Base-by-base conservation (phyloP, 2,888 invertebrate species). In the Germaria angustata region DNA sequence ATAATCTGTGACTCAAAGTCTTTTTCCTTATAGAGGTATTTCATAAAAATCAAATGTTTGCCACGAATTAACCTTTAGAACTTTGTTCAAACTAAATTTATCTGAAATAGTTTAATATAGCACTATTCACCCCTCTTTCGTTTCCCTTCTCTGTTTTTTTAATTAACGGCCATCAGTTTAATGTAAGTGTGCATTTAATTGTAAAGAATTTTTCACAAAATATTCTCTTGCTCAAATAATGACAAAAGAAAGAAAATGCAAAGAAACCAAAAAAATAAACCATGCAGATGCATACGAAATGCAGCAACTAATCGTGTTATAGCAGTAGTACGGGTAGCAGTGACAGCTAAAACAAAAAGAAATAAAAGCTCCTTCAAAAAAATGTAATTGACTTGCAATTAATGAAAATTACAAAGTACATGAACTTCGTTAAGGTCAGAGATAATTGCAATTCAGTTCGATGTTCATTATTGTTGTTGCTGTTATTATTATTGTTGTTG, bases 391-490 rank as follows among this genome's bases (percentile, higher is more conserved):
- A 81, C 69, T 81, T 78, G 79, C 66, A 82, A 82, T 82, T 79
- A 82, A 82, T 82, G 53, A 75, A 75, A 79, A 63, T 69, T 75
- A 65, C 63, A 69, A 79, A 79, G 71, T 79, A 79, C 79, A 69
- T 82, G 81, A 78, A 82, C 75, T 79, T 79, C 69, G 66, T 76
- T 82, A 82, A 82, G 82, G 82, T 71, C 82, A 79, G n/a, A 55
- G 55, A 73, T 81, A 73, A 78, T 81, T 78, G 81, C 44, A 51
- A 57, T 63, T 44, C 20, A 61, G 39, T 61, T 65, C 15, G 44
- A 34, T 32, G 57, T 57, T 20, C 24, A 20, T 51, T 15, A 1
- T 61, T 41, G 39, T 39, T 59, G 22, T 41, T 59, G 59, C 24
- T 59, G 41, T 15, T 17, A 13, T 24, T 55, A 11, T 57, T n/a